Percentiles rank a stretch among this genome's conserved stretches.
Conservation (phyloP, 2,797 vertebrate species). For the Sebastes ruberrimus region DNA sequence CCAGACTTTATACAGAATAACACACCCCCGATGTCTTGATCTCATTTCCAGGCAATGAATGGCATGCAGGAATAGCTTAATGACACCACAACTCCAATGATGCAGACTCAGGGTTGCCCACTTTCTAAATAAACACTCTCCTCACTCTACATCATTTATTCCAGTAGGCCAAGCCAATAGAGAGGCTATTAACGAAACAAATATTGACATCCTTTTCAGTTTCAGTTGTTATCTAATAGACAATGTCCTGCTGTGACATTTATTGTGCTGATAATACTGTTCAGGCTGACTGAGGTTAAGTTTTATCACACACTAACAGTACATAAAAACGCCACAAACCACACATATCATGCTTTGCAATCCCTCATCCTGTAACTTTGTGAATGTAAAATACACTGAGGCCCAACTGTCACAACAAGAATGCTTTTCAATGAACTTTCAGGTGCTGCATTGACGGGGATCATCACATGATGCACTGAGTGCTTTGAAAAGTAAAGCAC, state of each 20-base stretch:
- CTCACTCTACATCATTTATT: background rate
- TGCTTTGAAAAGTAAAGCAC: constrained; percentile 66
- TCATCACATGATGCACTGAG: constrained; percentile 56
- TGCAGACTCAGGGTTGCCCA: background rate
- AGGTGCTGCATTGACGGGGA: constrained; percentile 21
- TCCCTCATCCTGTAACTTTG: constrained; percentile 20
- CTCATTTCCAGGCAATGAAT: constrained; percentile 38
- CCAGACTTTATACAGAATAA: background rate
- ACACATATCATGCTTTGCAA: background rate
- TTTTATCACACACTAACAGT: constrained; percentile 28
- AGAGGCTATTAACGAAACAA: background rate
- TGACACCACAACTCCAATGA: constrained; percentile 3
- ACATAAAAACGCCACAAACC: constrained; percentile 13
- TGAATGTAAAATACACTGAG: background rate
- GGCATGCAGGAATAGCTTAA: background rate
- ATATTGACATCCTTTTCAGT: constrained; percentile 6
- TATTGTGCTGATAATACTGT: background rate
- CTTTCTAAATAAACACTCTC: constrained; percentile 7
- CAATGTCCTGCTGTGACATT: background rate
- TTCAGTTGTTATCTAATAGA: constrained; percentile 33
- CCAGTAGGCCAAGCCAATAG: background rate
- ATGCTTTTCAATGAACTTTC: constrained; percentile 41
- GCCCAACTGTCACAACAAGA: constrained; percentile 55
- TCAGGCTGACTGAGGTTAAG: background rate
- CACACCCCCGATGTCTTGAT: constrained; percentile 6